A percentile compares a stretch with the other conserved stretches of the same genome.
phyloP scores from a whole-genome alignment of 2,113 vertebrate genomes.

The Malurus alboscapulatus region DNA sequence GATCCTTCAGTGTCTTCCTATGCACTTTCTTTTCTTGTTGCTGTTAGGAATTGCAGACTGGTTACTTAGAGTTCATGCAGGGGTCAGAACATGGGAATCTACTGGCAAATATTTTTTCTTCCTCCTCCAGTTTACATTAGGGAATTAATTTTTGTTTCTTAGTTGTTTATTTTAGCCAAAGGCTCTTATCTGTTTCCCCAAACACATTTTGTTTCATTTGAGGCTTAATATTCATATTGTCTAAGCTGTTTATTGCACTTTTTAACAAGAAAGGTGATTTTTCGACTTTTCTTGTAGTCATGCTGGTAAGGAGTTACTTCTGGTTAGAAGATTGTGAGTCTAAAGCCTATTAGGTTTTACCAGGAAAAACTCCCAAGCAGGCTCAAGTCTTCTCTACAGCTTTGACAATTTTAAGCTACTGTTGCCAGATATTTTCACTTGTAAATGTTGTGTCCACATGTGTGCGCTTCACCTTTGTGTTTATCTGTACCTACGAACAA shows the following conservation, averaged over 20 bases:
- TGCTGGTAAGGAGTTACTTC: not conserved
- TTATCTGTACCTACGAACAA: not conserved
- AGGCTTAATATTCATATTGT: not conserved
- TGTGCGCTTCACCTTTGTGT: not conserved
- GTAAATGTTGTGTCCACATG: not conserved
- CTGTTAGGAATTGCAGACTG: slow-evolving; percentile 59
- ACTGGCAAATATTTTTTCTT: slow-evolving; percentile 57
- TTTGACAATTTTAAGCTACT: not conserved
- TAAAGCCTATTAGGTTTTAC: not conserved
- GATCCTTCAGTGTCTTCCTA: slow-evolving; percentile 31
- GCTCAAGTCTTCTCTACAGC: not conserved
- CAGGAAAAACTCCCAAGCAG: not conserved
- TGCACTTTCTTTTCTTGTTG: slow-evolving; percentile 60
- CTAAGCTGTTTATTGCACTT: not conserved
- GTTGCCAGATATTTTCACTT: not conserved
- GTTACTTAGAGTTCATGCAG: slow-evolving; percentile 64
- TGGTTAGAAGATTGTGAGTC: not conserved
- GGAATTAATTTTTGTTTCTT: slow-evolving; percentile 56
- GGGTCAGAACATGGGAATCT: slow-evolving; percentile 73
- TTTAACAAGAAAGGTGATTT: not conserved
- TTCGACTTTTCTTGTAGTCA: not conserved
- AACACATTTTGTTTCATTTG: slow-evolving; percentile 37
- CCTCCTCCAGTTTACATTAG: slow-evolving; percentile 50
- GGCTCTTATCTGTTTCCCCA: slow-evolving; percentile 66
- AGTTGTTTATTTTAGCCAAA: slow-evolving; percentile 69